Base-by-base conservation (phyloP, 30 jellyfish, hydroid and myxozoan species). In the Aurelia coerulea region DNA sequence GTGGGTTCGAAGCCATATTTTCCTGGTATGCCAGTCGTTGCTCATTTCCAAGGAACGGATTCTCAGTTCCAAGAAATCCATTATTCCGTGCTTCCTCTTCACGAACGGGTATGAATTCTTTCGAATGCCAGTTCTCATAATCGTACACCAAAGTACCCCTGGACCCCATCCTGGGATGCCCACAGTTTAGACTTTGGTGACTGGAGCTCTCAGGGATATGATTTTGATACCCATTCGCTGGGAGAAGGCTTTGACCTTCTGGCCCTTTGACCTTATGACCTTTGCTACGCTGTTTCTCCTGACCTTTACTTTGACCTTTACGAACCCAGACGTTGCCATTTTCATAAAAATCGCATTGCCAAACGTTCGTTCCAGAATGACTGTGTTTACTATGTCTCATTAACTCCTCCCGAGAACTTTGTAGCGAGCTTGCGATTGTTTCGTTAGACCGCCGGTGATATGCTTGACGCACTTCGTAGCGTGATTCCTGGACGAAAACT, bases 381-480 rank as follows among this genome's bases (percentile, higher is more conserved):
- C 63, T 83, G 67, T 79, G 91, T 52, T 59, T 65, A 34, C 91
- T 58, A 13, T 39, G 42, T 9, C 64, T 54, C 23, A 19, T 14
- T 3, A 88, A 80, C 5, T 88, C 96, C 42, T 88, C 96, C 10
- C 86, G 85, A 14, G 96, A 88, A 62, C 91, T 71, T 12, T 50
- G 83, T 2, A 78, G 63, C 3, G 94, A 74, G 49, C 91, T 76
- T 15, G 86, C 80, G 31, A 90, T 90, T 33, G 97, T 83, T 23
- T 90, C 97, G 84, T 90, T 90, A 5, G 97, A 90, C 49, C 89
- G 78, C 1, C 97, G 93, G 32, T 76, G 91, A 15, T 50, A 73
- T n/a, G 97, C 97, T 68, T 90, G 91, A 4, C 94, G 88, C 34
- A 90, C 85, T 16, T 90, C 97, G 53, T 81, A 68, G 4, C 88